Evolutionary conservation across 37 sponge, comb jelly and placozoan species (phyloP).

Genomic region (Bolinopsis microptera): DNA sequence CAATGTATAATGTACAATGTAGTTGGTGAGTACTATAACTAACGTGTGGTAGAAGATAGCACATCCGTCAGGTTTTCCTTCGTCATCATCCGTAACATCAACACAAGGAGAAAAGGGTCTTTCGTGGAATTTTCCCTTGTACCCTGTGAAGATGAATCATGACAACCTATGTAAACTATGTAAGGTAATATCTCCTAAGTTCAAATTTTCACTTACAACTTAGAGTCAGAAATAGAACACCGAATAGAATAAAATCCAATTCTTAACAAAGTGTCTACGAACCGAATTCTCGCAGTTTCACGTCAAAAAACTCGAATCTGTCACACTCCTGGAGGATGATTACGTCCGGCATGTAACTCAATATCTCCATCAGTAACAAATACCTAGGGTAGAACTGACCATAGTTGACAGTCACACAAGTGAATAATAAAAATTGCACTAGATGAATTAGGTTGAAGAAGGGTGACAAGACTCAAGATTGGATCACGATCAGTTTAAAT

Average conservation of each 20-base stretch:
- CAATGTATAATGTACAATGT: too few species aligned
- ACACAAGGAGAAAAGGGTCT: slow-evolving; percentile 35
- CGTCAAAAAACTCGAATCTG: slow-evolving; percentile 18
- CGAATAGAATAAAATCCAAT: too few species aligned
- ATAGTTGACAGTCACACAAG: too few species aligned
- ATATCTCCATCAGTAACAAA: neutral
- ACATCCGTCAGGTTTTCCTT: slow-evolving; percentile 29
- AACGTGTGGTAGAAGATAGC: slow-evolving; percentile 63
- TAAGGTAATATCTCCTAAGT: too few species aligned
- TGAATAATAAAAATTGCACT: too few species aligned
- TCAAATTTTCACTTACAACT: too few species aligned
- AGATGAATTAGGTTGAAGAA: too few species aligned
- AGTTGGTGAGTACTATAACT: too few species aligned
- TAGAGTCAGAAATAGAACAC: too few species aligned
- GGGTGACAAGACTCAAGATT: too few species aligned
- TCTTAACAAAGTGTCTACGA: neutral
- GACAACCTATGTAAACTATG: too few species aligned
- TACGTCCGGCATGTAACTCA: slow-evolving; percentile 61
- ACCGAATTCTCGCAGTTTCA: slow-evolving; percentile 52
- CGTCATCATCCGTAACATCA: neutral
- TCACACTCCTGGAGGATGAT: slow-evolving; percentile 26
- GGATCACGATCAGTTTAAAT: too few species aligned
- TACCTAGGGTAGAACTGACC: slow-evolving; percentile 53
- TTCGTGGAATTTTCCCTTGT: slow-evolving; percentile 37
- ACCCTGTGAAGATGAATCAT: slow-evolving; percentile 15